These are phyloP conservation scores for Latrodectus geometricus DNA, from an alignment of 1,140 invertebrate genomes.

Conservation along the genomic window DNA sequence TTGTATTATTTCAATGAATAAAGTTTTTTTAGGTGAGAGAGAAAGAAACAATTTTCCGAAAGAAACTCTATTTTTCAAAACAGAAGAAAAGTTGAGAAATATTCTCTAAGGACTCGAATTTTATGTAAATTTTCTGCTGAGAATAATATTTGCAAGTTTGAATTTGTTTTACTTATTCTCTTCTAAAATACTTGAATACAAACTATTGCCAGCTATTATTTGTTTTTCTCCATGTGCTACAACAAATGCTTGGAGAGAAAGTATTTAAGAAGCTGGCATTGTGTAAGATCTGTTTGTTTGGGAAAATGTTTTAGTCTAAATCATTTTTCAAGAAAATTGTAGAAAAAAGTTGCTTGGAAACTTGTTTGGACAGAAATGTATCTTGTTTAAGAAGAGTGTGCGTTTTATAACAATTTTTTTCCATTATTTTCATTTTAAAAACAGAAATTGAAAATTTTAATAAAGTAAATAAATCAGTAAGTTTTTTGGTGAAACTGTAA, in stretches of 20 bases:
- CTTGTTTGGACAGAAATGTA: no score
- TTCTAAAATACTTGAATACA: background rate
- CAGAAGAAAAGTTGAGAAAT: slow-evolving; percentile 20
- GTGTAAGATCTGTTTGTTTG: no score
- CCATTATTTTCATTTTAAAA: no score
- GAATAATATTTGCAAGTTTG: slow-evolving; percentile 42
- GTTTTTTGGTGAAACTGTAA: no score
- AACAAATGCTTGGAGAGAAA: background rate
- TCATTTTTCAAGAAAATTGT: no score
- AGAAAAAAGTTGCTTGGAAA: no score
- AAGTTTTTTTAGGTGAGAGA: background rate
- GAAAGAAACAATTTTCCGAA: background rate
- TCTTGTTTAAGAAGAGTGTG: no score
- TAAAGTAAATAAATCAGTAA: no score
- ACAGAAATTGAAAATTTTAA: no score
- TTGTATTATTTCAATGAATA: background rate
- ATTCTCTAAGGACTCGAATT: slow-evolving; percentile 28
- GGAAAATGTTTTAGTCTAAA: no score
- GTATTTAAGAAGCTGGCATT: background rate
- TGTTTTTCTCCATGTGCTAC: background rate
- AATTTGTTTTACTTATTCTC: background rate
- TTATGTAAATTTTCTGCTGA: slow-evolving; percentile 51
- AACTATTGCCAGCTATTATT: background rate
- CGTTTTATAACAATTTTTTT: no score
- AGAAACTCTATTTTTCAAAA: background rate